Base-by-base conservation (phyloP, 2,797 vertebrate genomes). In the Mus caroli region DNA sequence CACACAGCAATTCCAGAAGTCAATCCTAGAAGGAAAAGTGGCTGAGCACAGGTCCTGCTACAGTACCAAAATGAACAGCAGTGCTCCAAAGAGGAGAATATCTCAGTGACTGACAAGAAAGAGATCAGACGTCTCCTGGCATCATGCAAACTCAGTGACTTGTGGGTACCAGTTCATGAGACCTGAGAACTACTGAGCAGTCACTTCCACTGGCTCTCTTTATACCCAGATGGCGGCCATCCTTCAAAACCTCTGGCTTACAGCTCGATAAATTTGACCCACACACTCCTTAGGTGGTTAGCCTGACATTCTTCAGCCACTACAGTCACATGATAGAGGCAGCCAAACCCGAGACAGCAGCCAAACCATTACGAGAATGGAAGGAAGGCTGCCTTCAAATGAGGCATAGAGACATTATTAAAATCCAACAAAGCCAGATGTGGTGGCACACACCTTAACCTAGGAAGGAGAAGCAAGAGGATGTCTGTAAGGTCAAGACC, bases 361-460 rank as follows among this genome's bases (percentile, higher is more conserved):
- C 26, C 58, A 95, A 88, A 67, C 14, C 40, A 58, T 13, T 50
- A 3, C 1, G n/a, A 94, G 64, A 71, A 71, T 0, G 88, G 50
- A 93, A 90, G 58, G 87, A 76, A 28, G 60, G 28, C 60, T 77
- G n/a, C 77, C 88, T 89, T 85, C 86, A 71, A 43, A 76, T 92
- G 11, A 89, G 11, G 17, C 56, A 64, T 26, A 75, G 46, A 84
- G 76, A 94, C 69, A 64, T 12, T 50, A 37, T 46, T 78, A 26
- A 69, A 87, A 90, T 37, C 28, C 69, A 54, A 75, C 40, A 6
- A n/a, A 67, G 31, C 60, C 83, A 85, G 43, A 46, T 19, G 3
- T 14, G 19, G 40, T 34, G 37, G 58, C 82, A 34, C 40, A 50
- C 12, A 50, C 60, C 3, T 67, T 50, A 85, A 34, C 60, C 64